A percentile compares a stretch with the other conserved stretches of the same genome.
phyloP scores from a whole-genome alignment of 2,888 invertebrate species.

The Stegophylla sp. region DNA sequence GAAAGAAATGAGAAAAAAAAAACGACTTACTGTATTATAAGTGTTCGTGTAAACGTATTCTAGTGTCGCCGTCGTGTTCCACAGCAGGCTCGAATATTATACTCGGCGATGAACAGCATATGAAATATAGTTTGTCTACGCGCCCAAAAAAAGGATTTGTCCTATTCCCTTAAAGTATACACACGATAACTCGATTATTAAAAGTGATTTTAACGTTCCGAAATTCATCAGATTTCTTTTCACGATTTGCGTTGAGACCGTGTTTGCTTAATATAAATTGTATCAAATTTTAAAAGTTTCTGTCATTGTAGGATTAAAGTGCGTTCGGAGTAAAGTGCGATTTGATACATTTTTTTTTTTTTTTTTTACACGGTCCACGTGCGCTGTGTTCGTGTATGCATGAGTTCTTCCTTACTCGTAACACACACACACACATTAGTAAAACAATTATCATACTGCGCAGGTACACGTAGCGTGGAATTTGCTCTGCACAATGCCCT shows the following conservation, averaged over 20 bases:
- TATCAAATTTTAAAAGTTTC: neutral
- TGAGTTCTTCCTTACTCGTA: neutral
- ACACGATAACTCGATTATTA: neutral
- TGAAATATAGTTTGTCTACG: neutral
- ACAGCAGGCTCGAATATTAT: neutral
- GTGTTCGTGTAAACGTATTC: neutral
- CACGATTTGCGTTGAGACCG: neutral
- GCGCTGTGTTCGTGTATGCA: no score
- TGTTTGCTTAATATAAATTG: no score
- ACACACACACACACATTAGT: neutral
- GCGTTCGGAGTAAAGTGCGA: neutral
- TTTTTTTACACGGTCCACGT: no score
- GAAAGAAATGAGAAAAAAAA: neutral
- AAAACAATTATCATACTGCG: neutral
- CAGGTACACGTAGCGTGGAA: conserved; percentile 18
- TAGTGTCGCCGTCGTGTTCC: neutral
- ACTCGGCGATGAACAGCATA: no score
- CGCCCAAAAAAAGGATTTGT: neutral
- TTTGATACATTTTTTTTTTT: no score
- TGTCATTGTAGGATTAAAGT: neutral
- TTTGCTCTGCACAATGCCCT: conserved; percentile 32
- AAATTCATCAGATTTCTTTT: neutral
- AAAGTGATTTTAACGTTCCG: conserved; percentile 6
- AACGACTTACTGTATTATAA: neutral
- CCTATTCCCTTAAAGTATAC: neutral